Base-by-base conservation (phyloP, 2,113 vertebrate genomes). In the Cathartes aura region DNA sequence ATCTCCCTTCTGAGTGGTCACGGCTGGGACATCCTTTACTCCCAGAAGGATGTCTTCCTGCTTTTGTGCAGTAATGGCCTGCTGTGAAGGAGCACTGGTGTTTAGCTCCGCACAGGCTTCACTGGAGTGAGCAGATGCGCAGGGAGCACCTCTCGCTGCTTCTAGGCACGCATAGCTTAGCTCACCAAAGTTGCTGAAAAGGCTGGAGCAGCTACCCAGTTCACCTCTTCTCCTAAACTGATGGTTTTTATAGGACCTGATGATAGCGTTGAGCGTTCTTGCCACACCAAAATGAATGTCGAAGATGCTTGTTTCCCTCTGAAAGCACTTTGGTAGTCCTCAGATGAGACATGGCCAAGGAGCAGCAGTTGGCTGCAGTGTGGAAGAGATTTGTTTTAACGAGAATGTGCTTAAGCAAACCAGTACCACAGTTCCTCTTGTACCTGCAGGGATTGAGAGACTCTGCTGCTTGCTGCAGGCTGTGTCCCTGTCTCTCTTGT, bases 401-500 rank as follows among this genome's bases (percentile, higher is more conserved):
- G 3, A 30, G 26, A 40, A 71, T 29, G 27, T 47, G 64, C 34
- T 40, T 29, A 56, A 72, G n/a, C 10, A 47, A 48, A 24, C 19
- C 47, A 48, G 42, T 30, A 13, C 42, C 42, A 47, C 15, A 10
- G n/a, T 24, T 80, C 27, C 32, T 38, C 40, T 29, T n/a, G 20
- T 32, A 19, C 56, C 40, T 45, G 29, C 34, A 62, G 58, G 47
- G 64, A 23, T 45, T 47, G 34, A 24, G 56, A 60, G 27, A 22
- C 7, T 30, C 15, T 13, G 59, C 59, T 38, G 73, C 43, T 43
- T 16, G 2, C 36, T 17, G 63, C 12, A 36, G 62, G 53, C 18
- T 5, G 8, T 22, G 6, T 53, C 34, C 34, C 17, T 1, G 1
- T 7, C 34, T 55, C 19, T 24, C 22, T 30, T 3, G 1, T 70